phyloP scores from a whole-genome alignment of 2,113 vertebrate species.

The Rafetus swinhoei region DNA sequence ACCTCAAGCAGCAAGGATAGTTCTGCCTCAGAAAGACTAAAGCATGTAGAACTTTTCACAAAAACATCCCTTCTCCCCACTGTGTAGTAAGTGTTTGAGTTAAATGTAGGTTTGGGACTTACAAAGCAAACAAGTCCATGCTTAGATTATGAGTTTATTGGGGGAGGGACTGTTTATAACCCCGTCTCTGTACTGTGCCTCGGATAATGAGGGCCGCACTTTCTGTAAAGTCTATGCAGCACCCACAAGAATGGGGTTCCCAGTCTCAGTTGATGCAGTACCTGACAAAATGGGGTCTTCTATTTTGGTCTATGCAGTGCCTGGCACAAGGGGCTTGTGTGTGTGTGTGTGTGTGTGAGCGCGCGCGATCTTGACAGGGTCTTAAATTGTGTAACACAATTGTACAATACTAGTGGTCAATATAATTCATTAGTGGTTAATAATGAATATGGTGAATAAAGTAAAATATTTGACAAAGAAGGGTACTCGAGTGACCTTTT shows the following conservation, averaged over 20 bases:
- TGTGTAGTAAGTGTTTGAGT: not conserved
- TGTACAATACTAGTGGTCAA: not conserved
- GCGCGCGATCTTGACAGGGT: not conserved
- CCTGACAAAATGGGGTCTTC: not conserved
- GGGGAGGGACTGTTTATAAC: not conserved
- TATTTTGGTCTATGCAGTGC: too few relatives aligned
- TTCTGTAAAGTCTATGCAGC: not conserved
- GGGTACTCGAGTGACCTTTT: not conserved
- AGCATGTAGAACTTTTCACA: not conserved
- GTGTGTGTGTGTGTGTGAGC: too few relatives aligned
- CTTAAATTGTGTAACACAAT: not conserved
- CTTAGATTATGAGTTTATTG: not conserved
- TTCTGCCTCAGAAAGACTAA: not conserved
- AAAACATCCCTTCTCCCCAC: not conserved
- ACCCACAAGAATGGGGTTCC: not conserved
- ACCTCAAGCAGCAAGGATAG: not conserved
- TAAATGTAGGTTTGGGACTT: not conserved
- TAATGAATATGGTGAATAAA: not conserved
- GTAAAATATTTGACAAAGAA: not conserved
- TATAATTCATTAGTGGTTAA: not conserved
- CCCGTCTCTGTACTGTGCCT: not conserved
- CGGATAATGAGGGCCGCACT: not conserved
- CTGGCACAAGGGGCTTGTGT: too few relatives aligned
- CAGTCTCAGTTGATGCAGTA: not conserved
- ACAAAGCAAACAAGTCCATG: not conserved